Evolutionary conservation across 2,888 invertebrate species (phyloP).

Genomic region (Sisyra nigra): DNA sequence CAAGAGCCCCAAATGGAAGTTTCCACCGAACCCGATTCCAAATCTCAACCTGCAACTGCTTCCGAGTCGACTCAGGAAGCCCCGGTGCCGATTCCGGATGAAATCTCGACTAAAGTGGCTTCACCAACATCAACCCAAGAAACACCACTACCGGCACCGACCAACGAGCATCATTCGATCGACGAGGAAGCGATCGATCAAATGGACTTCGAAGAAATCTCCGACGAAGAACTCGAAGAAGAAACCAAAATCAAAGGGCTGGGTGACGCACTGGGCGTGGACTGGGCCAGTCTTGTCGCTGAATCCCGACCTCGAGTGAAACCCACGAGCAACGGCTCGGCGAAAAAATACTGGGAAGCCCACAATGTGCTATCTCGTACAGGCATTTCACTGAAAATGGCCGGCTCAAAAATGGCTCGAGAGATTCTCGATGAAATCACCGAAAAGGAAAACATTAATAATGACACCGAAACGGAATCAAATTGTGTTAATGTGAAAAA

Average conservation of each 20-base stretch:
- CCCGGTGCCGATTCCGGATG: conserved; percentile 17
- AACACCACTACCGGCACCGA: conserved; percentile 13
- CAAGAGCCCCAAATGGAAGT: neutral
- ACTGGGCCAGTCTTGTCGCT: conserved; percentile 80
- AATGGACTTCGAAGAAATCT: conserved; percentile 79
- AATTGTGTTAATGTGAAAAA: conserved; percentile 11
- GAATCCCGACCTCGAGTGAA: conserved; percentile 45
- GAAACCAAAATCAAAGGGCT: conserved; percentile 57
- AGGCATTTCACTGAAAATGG: conserved; percentile 64
- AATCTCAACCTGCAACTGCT: neutral
- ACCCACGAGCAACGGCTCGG: conserved; percentile 30
- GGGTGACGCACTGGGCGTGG: conserved; percentile 88
- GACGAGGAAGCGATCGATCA: conserved; percentile 58
- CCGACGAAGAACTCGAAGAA: conserved; percentile 78
- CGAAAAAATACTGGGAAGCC: conserved; percentile 66
- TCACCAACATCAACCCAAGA: conserved; percentile 19
- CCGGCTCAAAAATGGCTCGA: conserved; percentile 45
- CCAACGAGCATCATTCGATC: conserved; percentile 33
- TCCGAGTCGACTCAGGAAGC: conserved; percentile 11
- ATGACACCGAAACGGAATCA: conserved; percentile 12
- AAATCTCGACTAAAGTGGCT: conserved; percentile 15
- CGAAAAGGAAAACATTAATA: conserved; percentile 17
- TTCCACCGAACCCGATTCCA: neutral
- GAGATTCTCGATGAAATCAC: conserved; percentile 25
- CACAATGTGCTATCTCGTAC: conserved; percentile 63